These are phyloP conservation scores for Rhinatrema bivittatum DNA, from an alignment of 2,797 vertebrate species.

Conservation along the genomic window DNA sequence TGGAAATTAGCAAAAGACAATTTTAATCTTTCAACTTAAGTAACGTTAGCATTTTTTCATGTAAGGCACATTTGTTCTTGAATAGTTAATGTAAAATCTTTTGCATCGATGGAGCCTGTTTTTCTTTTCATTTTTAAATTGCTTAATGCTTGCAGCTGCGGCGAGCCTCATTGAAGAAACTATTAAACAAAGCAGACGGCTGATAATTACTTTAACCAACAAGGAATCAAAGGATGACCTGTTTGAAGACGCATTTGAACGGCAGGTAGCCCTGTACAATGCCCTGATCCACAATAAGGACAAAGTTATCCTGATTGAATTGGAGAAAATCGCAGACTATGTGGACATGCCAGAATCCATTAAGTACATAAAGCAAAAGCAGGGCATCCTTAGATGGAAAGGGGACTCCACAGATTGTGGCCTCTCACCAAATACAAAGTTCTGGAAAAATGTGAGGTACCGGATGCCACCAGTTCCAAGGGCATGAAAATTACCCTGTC, in stretches of 20 bases:
- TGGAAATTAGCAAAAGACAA: too few species aligned
- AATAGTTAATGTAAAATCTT: too few species aligned
- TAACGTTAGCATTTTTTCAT: too few species aligned
- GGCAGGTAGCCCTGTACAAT: slow-evolving; percentile 63
- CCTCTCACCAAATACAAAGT: slow-evolving; percentile 33
- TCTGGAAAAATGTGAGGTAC: slow-evolving; percentile 60
- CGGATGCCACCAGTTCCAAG: slow-evolving; percentile 38
- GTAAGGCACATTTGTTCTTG: too few species aligned
- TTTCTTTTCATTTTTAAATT: too few species aligned
- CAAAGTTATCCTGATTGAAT: slow-evolving; percentile 69
- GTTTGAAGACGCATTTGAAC: slow-evolving; percentile 55
- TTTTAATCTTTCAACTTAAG: too few species aligned
- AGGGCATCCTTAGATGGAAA: slow-evolving; percentile 52
- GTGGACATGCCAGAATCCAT: slow-evolving; percentile 53
- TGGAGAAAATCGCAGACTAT: slow-evolving; percentile 50
- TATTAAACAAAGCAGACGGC: slow-evolving; percentile 67
- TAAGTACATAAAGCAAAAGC: slow-evolving; percentile 46
- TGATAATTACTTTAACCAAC: slow-evolving; percentile 63
- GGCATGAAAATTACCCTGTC: too few species aligned
- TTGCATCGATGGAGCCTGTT: too few species aligned
- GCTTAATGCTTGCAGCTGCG: slow-evolving; percentile 55
- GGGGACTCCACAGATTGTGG: background rate
- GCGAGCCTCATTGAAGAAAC: slow-evolving; percentile 66
- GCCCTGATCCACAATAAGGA: slow-evolving; percentile 61
- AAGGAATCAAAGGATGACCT: slow-evolving; percentile 4